phyloP scores from a whole-genome alignment of 2,797 vertebrate species.

The Zonotrichia albicollis region DNA sequence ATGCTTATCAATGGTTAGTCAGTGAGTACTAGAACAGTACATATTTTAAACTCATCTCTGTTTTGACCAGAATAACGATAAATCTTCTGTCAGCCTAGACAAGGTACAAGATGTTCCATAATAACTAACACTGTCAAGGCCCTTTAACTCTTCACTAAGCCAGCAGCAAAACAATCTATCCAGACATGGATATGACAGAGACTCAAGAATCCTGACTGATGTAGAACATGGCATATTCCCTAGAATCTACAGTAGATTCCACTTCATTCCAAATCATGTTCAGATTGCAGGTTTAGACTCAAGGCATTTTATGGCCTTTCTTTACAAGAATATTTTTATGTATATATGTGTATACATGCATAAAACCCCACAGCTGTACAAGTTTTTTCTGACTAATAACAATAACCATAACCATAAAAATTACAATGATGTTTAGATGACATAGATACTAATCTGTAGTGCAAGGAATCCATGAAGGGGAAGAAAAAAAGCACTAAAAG shows the following conservation, averaged over 20 bases:
- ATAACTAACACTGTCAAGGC: neutral
- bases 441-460: neutral
- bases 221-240: neutral
- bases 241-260: neutral
- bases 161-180: neutral
- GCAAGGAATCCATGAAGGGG: neutral
- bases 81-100: neutral
- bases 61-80: neutral
- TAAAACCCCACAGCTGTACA: neutral
- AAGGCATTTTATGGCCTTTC: neutral
- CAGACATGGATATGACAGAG: neutral
- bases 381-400: neutral
- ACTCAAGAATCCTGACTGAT: neutral
- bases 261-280: neutral
- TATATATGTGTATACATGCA: neutral
- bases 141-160: neutral
- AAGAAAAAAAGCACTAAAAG: neutral
- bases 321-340: neutral
- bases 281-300: neutral
- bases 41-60: neutral
- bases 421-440: neutral
- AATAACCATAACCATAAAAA: neutral
- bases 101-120: neutral
- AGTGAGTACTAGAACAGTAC: neutral
- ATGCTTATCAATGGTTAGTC: neutral